phyloP scores from a whole-genome alignment of 2,113 vertebrate genomes.

The Columba janthina region DNA sequence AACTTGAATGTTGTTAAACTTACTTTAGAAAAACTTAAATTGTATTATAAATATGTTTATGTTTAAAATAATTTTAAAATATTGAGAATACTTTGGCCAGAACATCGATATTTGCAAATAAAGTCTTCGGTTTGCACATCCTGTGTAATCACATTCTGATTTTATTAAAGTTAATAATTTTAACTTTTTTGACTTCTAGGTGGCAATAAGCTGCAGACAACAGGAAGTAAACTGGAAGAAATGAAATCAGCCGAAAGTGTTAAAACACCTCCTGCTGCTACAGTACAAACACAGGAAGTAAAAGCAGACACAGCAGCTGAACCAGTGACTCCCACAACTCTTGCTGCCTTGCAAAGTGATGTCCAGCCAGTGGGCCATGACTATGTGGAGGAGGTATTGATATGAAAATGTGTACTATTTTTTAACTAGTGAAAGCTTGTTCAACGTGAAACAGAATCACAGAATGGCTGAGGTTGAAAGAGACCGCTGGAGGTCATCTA shows the following conservation, averaged over 20 bases:
- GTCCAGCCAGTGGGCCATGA: constrained; percentile 97
- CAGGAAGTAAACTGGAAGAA: constrained; percentile 87
- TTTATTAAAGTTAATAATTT: constrained; percentile 10
- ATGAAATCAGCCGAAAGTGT: constrained; percentile 80
- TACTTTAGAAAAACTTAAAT: background rate
- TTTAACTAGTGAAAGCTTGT: background rate
- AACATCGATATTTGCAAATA: background rate
- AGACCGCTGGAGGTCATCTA: background rate
- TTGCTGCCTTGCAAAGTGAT: constrained; percentile 93
- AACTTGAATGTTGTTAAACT: background rate
- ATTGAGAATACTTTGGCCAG: background rate
- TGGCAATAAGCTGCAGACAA: constrained; percentile 93
- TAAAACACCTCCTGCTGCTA: constrained; percentile 75
- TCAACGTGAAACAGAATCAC: background rate
- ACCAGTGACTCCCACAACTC: constrained; percentile 83
- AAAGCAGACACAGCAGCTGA: constrained; percentile 83
- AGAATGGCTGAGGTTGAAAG: background rate
- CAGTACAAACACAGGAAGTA: constrained; percentile 76
- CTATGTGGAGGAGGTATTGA: constrained; percentile 96
- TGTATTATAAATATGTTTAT: background rate
- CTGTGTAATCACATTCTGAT: background rate
- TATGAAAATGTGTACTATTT: background rate
- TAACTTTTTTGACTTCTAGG: constrained; percentile 71
- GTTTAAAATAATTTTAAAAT: background rate
- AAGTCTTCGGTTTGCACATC: background rate